Conservation (phyloP, 2,888 invertebrate species). For the Apodemia zela region DNA sequence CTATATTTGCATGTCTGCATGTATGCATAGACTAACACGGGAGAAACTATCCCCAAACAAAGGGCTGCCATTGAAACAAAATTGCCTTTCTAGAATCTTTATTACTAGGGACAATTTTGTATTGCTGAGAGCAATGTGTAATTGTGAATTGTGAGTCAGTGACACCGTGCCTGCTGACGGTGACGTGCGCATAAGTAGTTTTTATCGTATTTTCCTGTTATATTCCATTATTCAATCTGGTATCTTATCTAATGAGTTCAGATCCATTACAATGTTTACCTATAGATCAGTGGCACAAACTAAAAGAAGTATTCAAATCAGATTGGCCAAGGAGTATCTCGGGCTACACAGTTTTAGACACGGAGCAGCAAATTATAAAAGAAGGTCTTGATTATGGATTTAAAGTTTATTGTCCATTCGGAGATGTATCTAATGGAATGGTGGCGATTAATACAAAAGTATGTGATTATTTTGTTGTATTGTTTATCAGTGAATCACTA, state of each 20-base stretch:
- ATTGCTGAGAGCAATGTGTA: too few species aligned
- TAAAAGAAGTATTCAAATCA: constrained; percentile 39
- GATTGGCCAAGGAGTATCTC: constrained; percentile 52
- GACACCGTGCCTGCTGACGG: not conserved
- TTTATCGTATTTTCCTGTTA: not conserved
- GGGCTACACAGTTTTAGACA: constrained; percentile 53
- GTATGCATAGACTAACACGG: too few species aligned
- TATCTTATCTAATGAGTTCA: constrained; percentile 22
- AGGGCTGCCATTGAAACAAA: too few species aligned
- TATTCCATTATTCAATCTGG: not conserved
- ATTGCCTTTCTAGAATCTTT: too few species aligned
- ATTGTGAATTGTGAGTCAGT: not conserved
- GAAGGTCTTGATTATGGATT: constrained; percentile 43
- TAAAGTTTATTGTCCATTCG: constrained; percentile 60
- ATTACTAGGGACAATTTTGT: too few species aligned
- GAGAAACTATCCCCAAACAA: too few species aligned
- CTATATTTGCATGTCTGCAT: too few species aligned
- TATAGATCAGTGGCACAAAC: constrained; percentile 40
- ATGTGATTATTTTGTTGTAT: constrained; percentile 18
- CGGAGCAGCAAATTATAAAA: constrained; percentile 47
- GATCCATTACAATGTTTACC: constrained; percentile 39
- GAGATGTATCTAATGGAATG: constrained; percentile 55
- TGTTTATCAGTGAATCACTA: not conserved
- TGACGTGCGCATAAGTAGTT: not conserved
- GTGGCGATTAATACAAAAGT: constrained; percentile 53